Base-by-base conservation (phyloP, 2,888 invertebrate genomes). In the Cylloceria caligata region DNA sequence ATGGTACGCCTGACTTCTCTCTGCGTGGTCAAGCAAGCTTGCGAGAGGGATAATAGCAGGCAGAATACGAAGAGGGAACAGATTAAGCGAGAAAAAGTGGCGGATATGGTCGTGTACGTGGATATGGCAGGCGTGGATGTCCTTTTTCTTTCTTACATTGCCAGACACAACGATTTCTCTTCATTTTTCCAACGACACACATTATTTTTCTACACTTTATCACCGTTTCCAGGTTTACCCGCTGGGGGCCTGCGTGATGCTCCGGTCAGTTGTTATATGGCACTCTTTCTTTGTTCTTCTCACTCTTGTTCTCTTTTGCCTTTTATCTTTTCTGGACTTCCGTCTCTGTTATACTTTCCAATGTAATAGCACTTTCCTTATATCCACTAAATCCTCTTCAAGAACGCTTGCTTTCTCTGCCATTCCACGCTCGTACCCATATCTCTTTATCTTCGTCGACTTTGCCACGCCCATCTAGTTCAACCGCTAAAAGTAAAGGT, bases 131-230 rank as follows among this genome's bases (percentile, higher is more conserved):
- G 72, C 73, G 64, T 68, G 57, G 78, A 78, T 64, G 77, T 78
- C 74, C 76, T 86, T 85, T 80, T 85, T 86, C 85, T 86, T 83
- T 86, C 83, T 86, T 88, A 81, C 77, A 60, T 78, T 68, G 55
- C 64, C 57, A 80, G 83, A 85, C 84, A 77, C 83, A 75, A 68
- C 88, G 85, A 89, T 89, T 89, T 88, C 84, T 89, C 88, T 89
- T 89, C 87, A 89, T 89, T 89, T 84, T 87, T 83, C 73, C 24
- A 62, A 80, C 79, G 83, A 86, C 86, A 86, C 87, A 85, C 88
- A 87, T 87, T 89, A 88, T 88, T 89, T 88, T 84, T 83, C 83
- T 80, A 87, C 86, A 86, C 83, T 89, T 89, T 89, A 89, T 89
- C 89, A 89, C 87, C 86, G 88, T 88, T 88, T 85, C 80, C 86